These are phyloP conservation scores for Herpailurus yagouaroundi DNA, from an alignment of 2,113 vertebrate species.

Conservation along the genomic window DNA sequence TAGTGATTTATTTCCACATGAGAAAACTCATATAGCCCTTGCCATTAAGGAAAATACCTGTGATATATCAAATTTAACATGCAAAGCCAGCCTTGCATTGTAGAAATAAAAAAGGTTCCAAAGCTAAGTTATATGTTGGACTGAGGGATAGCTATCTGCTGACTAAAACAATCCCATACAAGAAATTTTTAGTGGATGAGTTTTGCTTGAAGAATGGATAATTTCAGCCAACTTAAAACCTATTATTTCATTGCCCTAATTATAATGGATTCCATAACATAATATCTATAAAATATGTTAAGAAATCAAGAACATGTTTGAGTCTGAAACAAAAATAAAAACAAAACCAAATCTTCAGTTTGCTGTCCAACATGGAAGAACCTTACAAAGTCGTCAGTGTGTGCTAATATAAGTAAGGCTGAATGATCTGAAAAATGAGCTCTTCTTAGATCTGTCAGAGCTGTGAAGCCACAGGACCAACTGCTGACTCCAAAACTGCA, in stretches of 20 bases:
- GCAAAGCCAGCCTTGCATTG: not conserved
- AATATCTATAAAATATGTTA: not conserved
- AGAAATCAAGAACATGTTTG: not conserved
- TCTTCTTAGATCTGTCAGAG: not conserved
- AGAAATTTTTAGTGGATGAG: not conserved
- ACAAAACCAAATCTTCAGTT: not conserved
- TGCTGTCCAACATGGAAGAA: not conserved
- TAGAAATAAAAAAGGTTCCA: not conserved
- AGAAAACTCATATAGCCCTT: not conserved
- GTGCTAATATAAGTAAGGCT: not conserved
- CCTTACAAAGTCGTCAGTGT: not conserved
- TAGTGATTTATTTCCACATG: not conserved
- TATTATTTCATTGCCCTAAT: not conserved
- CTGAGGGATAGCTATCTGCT: not conserved
- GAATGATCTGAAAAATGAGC: not conserved
- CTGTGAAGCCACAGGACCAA: not conserved
- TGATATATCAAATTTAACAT: not conserved
- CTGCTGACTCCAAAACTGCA: not conserved
- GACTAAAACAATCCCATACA: not conserved
- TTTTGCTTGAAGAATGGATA: not conserved
- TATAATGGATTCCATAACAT: not conserved
- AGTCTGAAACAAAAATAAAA: not conserved
- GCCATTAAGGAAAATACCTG: not conserved
- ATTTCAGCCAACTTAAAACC: not conserved
- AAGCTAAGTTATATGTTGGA: not conserved